Base-by-base conservation (phyloP, 2,113 vertebrate genomes). In the Mustela nigripes region DNA sequence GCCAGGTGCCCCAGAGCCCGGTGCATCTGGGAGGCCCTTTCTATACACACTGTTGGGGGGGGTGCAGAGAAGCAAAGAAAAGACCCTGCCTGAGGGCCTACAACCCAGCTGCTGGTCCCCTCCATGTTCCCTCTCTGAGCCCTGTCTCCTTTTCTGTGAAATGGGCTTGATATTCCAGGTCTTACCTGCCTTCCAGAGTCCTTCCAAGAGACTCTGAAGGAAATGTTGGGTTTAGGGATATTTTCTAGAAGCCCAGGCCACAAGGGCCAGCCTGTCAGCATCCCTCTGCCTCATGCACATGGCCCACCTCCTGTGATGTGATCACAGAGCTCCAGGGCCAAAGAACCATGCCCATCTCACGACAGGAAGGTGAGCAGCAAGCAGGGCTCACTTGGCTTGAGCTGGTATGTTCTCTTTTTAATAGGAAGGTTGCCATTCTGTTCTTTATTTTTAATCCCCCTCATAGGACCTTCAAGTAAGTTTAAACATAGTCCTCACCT, bases 361-460 rank as follows among this genome's bases (percentile, higher is more conserved):
- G 48, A 69, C 22, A 5, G 2, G 58, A 60, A 18, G 22, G 11
- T 22, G 28, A 71, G 31, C 7, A 0, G 31, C 31, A 14, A 50
- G 28, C 48, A n/a, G 62, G 39, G 58, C 22, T 8, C 50, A 21
- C 21, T 84, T 22, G 33, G 36, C 48, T 60, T 74, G 9, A 33
- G 50, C 53, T 74, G 39, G 33, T 14, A 53, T 7, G 42, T 69
- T 79, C 69, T 76, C 79, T 79, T 82, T 33, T 56, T 36, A 53
- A 31, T 22, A 79, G 63, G 28, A 45, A 93, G n/a, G 7, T 36
- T 74, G 63, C 65, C 53, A 15, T 26, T 53, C 65, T n/a, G 58
- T 56, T 91, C 28, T 92, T 50, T 65, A 28, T 63, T 92, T 90
- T 91, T 42, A 39, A 82, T 45, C 2, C 8, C 89, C 39, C 31